Evolutionary conservation across 1,140 invertebrate genomes (phyloP).

Genomic region (Bombus waltoni): DNA sequence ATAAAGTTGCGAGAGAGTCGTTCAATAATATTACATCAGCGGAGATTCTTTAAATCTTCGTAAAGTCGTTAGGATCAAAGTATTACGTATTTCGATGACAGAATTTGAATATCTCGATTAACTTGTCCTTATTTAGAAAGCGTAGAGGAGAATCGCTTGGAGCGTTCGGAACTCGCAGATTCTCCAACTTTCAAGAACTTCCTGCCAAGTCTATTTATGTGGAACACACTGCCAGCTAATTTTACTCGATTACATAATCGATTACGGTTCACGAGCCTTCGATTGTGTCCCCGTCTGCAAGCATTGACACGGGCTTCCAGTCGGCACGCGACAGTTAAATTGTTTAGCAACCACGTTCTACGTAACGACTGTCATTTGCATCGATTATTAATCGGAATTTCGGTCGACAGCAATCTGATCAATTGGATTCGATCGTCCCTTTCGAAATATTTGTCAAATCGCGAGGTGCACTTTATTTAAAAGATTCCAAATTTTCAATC

Average conservation of each 20-base stretch:
- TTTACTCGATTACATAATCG: conserved; percentile 26
- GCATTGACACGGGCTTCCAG: background rate
- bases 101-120: background rate
- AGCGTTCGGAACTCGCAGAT: background rate
- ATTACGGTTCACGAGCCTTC: background rate
- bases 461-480: background rate
- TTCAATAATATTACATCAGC: background rate
- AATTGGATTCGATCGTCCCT: no score
- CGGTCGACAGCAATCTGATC: background rate
- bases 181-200: conserved; percentile 12
- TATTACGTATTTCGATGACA: background rate
- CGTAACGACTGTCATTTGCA: background rate
- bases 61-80: background rate
- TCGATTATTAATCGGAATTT: background rate
- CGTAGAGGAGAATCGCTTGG: background rate
- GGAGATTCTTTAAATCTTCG: background rate
- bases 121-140: background rate
- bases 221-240: conserved; percentile 10
- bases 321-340: background rate
- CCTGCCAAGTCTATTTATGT: conserved; percentile 5
- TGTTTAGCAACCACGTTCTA: conserved; percentile 16
- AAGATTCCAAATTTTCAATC: background rate
- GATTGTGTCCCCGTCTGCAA: background rate
- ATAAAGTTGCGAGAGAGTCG: background rate
- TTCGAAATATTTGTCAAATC: no score